Percentiles rank a stretch among this genome's conserved stretches.
Evolutionary conservation across 2,797 vertebrate species (phyloP).

Genomic region (Cynopterus sphinx): DNA sequence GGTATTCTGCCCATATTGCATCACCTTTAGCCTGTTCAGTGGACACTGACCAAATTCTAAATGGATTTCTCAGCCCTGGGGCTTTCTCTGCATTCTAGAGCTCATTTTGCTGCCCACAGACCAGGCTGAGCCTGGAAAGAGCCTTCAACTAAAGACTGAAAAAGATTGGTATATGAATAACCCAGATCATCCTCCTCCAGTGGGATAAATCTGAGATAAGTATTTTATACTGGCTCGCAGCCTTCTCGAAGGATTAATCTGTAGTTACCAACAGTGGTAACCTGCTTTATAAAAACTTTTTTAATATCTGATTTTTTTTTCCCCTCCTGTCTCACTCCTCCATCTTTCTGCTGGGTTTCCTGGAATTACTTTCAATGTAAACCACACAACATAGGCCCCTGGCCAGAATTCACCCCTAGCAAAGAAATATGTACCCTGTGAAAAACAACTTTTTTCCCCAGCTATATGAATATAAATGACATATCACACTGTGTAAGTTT

Average conservation of each 20-base stretch:
- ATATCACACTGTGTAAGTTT: background rate
- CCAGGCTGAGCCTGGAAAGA: background rate
- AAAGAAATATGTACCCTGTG: background rate
- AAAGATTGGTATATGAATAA: background rate
- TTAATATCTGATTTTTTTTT: background rate
- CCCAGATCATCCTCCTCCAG: background rate
- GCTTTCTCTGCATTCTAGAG: background rate
- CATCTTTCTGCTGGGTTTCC: background rate
- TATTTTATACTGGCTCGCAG: background rate
- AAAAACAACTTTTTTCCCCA: background rate
- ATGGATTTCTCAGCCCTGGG: background rate
- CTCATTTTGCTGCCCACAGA: background rate
- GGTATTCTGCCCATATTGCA: too few relatives aligned
- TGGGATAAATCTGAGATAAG: background rate
- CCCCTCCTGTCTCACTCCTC: background rate
- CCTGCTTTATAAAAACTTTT: background rate
- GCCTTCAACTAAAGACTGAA: background rate
- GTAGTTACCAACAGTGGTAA: background rate
- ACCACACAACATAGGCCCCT: background rate
- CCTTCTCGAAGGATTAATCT: background rate
- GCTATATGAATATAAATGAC: background rate
- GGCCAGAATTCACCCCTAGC: background rate
- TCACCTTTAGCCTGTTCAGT: background rate
- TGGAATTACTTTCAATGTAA: background rate
- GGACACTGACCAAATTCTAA: background rate